Base-by-base conservation (phyloP, 1,140 invertebrate species). In the Aphelenchoides avenae region DNA sequence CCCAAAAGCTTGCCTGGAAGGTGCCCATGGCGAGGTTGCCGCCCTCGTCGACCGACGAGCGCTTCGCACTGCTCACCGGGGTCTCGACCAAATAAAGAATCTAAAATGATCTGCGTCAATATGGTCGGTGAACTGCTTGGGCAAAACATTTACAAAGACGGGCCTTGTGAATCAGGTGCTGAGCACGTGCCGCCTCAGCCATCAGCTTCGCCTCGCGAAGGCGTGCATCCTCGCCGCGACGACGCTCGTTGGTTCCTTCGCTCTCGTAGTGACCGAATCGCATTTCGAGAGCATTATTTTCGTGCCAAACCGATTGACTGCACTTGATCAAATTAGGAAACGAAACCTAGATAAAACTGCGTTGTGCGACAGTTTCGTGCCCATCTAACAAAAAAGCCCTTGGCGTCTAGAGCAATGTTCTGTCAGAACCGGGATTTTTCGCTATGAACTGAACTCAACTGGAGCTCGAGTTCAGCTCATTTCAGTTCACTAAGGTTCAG, bases 11-110 rank as follows among this genome's bases (percentile, higher is more conserved):
- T 75, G 87, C 86, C 83, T 96, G 97, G 68, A 89, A 89, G 34
- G 95, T 71, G 69, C 88, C 88, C 0, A 91, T 96, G 79, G 91
- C 88, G 1, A 97, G 78, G 76, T 92, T 89, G 0, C 91, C 93
- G 68, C 87, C 86, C 0, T 86, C 86, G 76, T 94, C 89, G 36
- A 87, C 85, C 64, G 90, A 20, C 15, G 27, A 15, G 27, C 43
- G 26, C 29, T 29, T 46, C 29, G 27, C 13, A 30, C 43, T 3
- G 26, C 43, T 31, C 29, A 24, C 39, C 26, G 27, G 27, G 27
- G 27, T 24, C 20, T 7, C 7, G 7, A 22, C 39, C 20, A 22
- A 3, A 4, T 4, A 7, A 3, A 41, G 27, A 41, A 3, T 3
- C 18, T 41, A 4, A 3, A 3, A 41, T 4, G 20, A 4, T 4